phyloP scores from a whole-genome alignment of 2,888 invertebrate species.

The Coelopa pilipes region DNA sequence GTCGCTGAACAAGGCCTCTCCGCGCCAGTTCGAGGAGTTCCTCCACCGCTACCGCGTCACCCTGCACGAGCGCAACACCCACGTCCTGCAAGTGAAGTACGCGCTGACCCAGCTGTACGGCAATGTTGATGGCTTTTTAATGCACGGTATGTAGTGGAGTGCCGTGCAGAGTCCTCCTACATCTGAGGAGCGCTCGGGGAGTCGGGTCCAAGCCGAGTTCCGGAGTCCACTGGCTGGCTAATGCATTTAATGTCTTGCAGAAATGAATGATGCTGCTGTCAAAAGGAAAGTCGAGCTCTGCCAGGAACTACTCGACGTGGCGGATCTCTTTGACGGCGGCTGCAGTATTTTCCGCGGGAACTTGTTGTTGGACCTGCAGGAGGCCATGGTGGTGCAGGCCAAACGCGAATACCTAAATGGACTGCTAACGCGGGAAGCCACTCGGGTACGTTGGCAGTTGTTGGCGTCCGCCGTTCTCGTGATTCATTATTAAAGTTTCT shows the following conservation, averaged over 20 bases:
- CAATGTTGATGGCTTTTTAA: constrained; percentile 70
- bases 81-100: constrained; percentile 76
- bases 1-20: constrained; percentile 69
- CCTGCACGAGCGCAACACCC: constrained; percentile 75
- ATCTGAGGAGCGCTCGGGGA: no score
- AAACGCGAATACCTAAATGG: constrained; percentile 70
- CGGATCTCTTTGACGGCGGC: constrained; percentile 75
- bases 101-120: constrained; percentile 78
- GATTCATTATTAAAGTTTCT: background rate
- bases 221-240: no score
- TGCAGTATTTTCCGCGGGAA: constrained; percentile 74
- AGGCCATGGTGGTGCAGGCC: constrained; percentile 72
- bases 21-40: constrained; percentile 73
- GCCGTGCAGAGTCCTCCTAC: no score
- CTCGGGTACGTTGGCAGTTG: constrained; percentile 71
- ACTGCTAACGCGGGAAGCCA: constrained; percentile 69
- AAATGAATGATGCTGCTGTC: constrained; percentile 70
- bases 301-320: constrained; percentile 74
- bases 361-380: constrained; percentile 74
- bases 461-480: background rate
- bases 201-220: no score
- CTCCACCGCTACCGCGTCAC: constrained; percentile 73
- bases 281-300: constrained; percentile 74
- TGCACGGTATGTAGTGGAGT: constrained; percentile 67
- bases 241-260: constrained; percentile 57